Conservation (phyloP, 2,113 vertebrate genomes). For the Collichthys lucidus region DNA sequence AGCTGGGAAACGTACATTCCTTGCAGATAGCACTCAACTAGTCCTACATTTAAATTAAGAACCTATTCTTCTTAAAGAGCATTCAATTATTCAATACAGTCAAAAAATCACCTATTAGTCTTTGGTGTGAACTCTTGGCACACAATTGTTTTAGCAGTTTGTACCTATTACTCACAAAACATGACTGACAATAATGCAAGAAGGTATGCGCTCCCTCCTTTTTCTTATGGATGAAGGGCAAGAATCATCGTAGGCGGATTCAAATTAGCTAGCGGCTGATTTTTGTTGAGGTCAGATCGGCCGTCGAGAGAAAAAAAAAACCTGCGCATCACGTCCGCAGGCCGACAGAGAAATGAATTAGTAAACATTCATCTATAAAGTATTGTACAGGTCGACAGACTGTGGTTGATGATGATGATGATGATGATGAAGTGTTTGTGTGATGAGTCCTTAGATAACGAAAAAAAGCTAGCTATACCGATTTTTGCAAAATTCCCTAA, state of each 20-base stretch:
- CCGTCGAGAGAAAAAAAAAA: slow-evolving; percentile 26
- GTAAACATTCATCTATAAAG: slow-evolving; percentile 59
- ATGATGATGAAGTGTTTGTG: slow-evolving; percentile 15
- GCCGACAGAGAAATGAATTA: slow-evolving; percentile 31
- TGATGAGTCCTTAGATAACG: slow-evolving; percentile 42
- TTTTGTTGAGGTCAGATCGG: slow-evolving; percentile 52
- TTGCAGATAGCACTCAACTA: slow-evolving; percentile 56
- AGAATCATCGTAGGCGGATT: slow-evolving; percentile 36
- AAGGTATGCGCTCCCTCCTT: slow-evolving; percentile 7
- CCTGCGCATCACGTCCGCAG: slow-evolving; percentile 2
- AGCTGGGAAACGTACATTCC: slow-evolving; percentile 69
- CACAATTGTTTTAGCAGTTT: slow-evolving; percentile 59
- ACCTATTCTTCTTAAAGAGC: slow-evolving; percentile 47
- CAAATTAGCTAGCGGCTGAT: slow-evolving; percentile 35
- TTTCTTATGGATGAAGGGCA: slow-evolving; percentile 29
- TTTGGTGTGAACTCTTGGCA: slow-evolving; percentile 81
- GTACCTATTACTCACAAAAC: slow-evolving; percentile 55
- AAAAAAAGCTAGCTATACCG: slow-evolving; percentile 70
- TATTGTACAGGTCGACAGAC: slow-evolving; percentile 31
- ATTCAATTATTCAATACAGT: slow-evolving; percentile 59
- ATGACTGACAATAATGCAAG: slow-evolving; percentile 23
- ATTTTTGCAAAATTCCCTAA: slow-evolving; percentile 58
- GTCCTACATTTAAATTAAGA: slow-evolving; percentile 51
- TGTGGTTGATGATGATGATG: background rate
- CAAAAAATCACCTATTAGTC: slow-evolving; percentile 61